Evolutionary conservation across 2,888 invertebrate species (phyloP).

Genomic region (Drosophila limbata): DNA sequence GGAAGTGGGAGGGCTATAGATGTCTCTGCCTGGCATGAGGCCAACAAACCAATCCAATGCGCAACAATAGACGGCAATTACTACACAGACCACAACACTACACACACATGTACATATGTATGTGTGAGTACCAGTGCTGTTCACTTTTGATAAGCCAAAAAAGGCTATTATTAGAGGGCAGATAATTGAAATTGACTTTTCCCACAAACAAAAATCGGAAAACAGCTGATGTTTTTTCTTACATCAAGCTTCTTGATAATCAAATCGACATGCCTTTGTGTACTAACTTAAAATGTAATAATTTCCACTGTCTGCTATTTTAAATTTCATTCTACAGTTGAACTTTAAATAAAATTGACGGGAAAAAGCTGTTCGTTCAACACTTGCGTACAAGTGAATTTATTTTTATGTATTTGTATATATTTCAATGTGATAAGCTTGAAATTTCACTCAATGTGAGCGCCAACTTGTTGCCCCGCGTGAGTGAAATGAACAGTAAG

Average conservation of each 20-base stretch:
- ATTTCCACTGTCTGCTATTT: background rate
- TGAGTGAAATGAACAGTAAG: conserved; percentile 17
- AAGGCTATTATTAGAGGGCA: background rate
- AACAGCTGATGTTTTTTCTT: no score
- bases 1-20: background rate
- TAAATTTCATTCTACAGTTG: background rate
- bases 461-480: conserved; percentile 51
- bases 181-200: no score
- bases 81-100: conserved; percentile 19
- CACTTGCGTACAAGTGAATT: background rate
- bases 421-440: conserved; percentile 34
- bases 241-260: no score
- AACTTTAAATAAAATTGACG: background rate
- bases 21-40: conserved; percentile 46
- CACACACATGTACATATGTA: background rate
- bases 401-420: conserved; percentile 9
- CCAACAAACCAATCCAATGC: conserved; percentile 52
- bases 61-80: conserved; percentile 55
- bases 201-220: no score
- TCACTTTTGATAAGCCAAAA: background rate
- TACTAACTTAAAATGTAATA: background rate
- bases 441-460: conserved; percentile 34
- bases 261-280: no score
- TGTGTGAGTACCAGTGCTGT: background rate
- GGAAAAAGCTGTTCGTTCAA: background rate